These are phyloP conservation scores for Tachuris rubrigastra DNA, from an alignment of 2,113 vertebrate species.

Conservation along the genomic window DNA sequence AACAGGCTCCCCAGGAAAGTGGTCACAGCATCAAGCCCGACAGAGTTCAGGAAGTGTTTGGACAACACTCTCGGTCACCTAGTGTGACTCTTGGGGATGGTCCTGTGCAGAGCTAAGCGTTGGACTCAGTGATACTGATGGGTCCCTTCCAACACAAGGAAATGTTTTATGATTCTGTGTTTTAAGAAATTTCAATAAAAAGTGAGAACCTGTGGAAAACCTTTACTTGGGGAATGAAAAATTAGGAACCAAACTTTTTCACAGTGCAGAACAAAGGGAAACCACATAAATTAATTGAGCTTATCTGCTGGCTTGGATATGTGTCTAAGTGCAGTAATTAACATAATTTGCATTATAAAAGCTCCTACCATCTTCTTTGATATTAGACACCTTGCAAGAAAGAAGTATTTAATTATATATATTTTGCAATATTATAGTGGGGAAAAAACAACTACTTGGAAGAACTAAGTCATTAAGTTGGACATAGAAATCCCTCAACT, in stretches of 20 bases:
- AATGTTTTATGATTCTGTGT: neutral
- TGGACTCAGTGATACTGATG: neutral
- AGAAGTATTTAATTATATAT: neutral
- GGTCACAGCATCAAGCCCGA: neutral
- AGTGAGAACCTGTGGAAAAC: accelerated
- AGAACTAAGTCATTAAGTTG: neutral
- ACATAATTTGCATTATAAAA: neutral
- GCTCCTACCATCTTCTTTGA: neutral
- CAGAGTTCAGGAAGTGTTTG: neutral
- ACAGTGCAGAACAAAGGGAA: neutral
- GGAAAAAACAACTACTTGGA: neutral
- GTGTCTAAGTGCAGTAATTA: neutral
- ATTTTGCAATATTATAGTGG: neutral
- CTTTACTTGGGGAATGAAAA: neutral
- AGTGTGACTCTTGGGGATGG: neutral
- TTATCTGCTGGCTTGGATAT: neutral
- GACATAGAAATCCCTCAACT: neutral
- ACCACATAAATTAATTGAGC: neutral
- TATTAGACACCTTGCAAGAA: neutral
- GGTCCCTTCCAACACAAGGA: neutral
- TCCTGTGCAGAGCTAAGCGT: neutral
- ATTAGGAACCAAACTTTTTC: neutral
- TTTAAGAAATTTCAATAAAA: neutral
- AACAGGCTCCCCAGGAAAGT: neutral
- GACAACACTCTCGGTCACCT: neutral